These are phyloP conservation scores for Platorchestia sp. DNA, from an alignment of 1,140 invertebrate genomes.

Conservation along the genomic window DNA sequence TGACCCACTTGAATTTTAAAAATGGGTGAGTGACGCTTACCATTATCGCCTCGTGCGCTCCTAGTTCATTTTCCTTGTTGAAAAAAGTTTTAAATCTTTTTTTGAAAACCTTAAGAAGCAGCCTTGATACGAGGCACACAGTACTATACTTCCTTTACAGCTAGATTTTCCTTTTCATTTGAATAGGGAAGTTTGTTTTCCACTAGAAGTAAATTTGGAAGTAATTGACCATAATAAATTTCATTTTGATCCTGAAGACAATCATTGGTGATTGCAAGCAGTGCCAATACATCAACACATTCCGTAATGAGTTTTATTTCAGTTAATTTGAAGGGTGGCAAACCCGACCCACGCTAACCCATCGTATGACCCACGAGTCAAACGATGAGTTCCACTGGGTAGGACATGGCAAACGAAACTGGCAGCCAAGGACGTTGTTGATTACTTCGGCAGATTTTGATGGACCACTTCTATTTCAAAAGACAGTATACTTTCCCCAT, in stretches of 20 bases:
- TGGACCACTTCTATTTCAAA: too few species aligned
- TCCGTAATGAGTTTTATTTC: not conserved
- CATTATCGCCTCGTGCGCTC: too few species aligned
- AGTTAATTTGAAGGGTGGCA: constrained; percentile 6
- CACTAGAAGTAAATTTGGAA: constrained; percentile 58
- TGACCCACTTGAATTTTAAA: not conserved
- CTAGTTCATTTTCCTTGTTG: too few species aligned
- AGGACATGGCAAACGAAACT: not conserved
- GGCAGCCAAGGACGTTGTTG: not conserved
- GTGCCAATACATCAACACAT: constrained; percentile 9
- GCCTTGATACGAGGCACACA: not conserved
- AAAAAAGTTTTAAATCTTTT: too few species aligned
- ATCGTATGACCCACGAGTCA: too few species aligned
- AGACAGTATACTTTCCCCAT: too few species aligned
- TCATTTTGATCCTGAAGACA: constrained; percentile 55
- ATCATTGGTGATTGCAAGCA: constrained; percentile 48
- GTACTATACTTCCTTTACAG: not conserved
- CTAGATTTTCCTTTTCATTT: not conserved
- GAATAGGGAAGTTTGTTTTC: constrained; percentile 59
- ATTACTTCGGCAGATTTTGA: not conserved
- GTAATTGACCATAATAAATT: constrained; percentile 55
- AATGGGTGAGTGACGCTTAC: too few species aligned
- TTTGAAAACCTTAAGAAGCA: too few species aligned
- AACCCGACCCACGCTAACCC: not conserved
- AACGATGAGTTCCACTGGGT: not conserved